A percentile compares a stretch with the other conserved stretches of the same genome.
These are phyloP conservation scores for Acrossocheilus fasciatus DNA, from an alignment of 2,797 vertebrate genomes.

Conservation along the genomic window DNA sequence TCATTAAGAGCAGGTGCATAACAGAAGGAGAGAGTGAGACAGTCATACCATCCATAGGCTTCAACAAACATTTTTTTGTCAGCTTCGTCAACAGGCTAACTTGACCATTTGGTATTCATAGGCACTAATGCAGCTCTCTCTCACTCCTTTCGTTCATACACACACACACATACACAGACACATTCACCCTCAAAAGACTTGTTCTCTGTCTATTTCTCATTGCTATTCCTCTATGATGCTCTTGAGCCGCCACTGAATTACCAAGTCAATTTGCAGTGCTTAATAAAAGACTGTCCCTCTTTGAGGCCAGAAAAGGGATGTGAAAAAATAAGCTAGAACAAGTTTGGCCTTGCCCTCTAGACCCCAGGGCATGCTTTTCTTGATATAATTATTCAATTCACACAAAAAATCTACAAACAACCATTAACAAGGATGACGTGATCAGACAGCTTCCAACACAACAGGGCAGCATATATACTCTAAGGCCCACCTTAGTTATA, in stretches of 20 bases:
- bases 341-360: slow-evolving; percentile 40
- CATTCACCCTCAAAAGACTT: slow-evolving; percentile 43
- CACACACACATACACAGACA: slow-evolving; percentile 19
- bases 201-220: slow-evolving; percentile 52
- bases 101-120: slow-evolving; percentile 38
- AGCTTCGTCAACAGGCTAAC: slow-evolving; percentile 1
- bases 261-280: slow-evolving; percentile 59
- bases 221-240: slow-evolving; percentile 55
- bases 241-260: slow-evolving; percentile 55
- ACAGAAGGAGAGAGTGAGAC: slow-evolving; percentile 6
- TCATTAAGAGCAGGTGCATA: slow-evolving; percentile 32
- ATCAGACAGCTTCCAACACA: neutral
- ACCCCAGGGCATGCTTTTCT: slow-evolving; percentile 21
- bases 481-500: too few species aligned
- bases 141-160: neutral
- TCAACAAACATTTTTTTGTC: slow-evolving; percentile 43
- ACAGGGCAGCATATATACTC: neutral
- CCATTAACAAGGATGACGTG: neutral
- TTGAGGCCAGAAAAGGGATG: slow-evolving; percentile 39
- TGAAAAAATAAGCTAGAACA: slow-evolving; percentile 6
- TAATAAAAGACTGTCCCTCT: slow-evolving; percentile 55
- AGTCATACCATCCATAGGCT: slow-evolving; percentile 24
- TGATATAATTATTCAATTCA: slow-evolving; percentile 8
- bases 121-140: slow-evolving; percentile 12
- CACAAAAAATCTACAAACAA: slow-evolving; percentile 39